Evolutionary conservation across 2,888 invertebrate genomes (phyloP), one percentile per base, ranked within the genome.

Genomic region (Apamea epomidion): DNA sequence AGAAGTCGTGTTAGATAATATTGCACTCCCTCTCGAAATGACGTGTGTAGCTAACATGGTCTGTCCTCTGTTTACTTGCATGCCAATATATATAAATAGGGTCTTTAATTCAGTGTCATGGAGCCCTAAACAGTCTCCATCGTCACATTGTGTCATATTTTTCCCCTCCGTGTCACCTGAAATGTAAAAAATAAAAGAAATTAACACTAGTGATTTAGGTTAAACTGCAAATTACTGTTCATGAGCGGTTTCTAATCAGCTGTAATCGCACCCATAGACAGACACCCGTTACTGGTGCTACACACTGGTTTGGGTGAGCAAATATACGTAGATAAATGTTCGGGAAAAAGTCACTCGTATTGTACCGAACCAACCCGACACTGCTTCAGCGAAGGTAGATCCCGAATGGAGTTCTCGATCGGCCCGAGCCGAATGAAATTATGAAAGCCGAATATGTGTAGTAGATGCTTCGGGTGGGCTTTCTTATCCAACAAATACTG

Each of bases 91-190:
- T 37, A 37, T 18, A 12, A 7, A 64, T n/a, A 6, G 10, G 16
- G 3, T 37, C 0, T 25, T n/a, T 6, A 71, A 60, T 25, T 1
- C 8, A 8, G 0, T 3, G 21, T 54, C 0, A 0, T 0, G 0
- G 7, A 51, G 0, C 0, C 0, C 32, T 4, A 16, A 16, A 32
- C 71, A 71, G 18, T 6, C 10, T 18, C 5, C 71, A 0, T 62
- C 0, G 0, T 0, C 1, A 37, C 71, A 64, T 10, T 5, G 4
- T 16, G 5, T 70, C 51, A 5, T 25, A 16, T 25, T 32, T 2
- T 1, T 2, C 2, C 0, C 0, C 0, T 0, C 0, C 25, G 16
- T 32, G 10, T 5, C 18, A 37, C 1, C 71, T 71, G 65, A 64
- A 71, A 71, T 64, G 64, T 37, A 64, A n/a, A 32, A 51, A 7